A percentile compares a stretch with the other conserved stretches of the same genome.
Evolutionary conservation across 1,140 invertebrate genomes (phyloP).

Genomic region (Portunus trituberculatus): DNA sequence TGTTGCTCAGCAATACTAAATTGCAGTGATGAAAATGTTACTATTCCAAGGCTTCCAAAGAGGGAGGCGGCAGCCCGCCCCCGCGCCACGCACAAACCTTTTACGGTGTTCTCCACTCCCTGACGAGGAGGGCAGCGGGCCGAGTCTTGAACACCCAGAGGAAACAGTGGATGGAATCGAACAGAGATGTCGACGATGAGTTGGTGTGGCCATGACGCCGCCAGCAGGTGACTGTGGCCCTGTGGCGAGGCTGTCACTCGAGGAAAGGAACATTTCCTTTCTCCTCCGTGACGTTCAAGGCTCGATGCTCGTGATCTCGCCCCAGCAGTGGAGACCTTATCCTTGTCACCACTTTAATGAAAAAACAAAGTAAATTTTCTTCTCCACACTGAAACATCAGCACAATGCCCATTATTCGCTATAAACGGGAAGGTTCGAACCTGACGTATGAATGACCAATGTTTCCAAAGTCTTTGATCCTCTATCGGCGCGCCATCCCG

Average conservation of each 20-base stretch:
- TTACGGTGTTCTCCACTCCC: background rate
- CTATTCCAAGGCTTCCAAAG: slow-evolving; percentile 64
- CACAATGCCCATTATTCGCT: background rate
- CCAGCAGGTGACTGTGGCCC: too few relatives aligned
- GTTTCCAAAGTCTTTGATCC: background rate
- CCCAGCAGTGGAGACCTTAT: background rate
- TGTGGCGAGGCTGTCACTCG: background rate
- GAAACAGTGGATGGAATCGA: background rate
- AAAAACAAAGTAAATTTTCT: background rate
- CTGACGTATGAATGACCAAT: background rate
- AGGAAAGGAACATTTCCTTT: background rate
- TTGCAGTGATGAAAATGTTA: slow-evolving; percentile 60
- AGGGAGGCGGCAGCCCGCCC: slow-evolving; percentile 50
- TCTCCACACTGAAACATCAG: background rate
- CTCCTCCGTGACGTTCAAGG: background rate
- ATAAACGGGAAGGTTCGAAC: background rate
- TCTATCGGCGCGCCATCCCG: background rate
- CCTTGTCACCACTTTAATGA: background rate
- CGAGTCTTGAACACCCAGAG: background rate
- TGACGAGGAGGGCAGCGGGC: background rate
- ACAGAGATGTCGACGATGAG: background rate
- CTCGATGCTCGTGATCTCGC: background rate
- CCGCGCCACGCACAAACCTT: slow-evolving; percentile 69
- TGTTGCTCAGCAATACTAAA: slow-evolving; percentile 63
- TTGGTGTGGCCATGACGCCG: too few relatives aligned